Evolutionary conservation across 2,113 vertebrate species (phyloP).

Genomic region (Plecturocebus donacophilus): DNA sequence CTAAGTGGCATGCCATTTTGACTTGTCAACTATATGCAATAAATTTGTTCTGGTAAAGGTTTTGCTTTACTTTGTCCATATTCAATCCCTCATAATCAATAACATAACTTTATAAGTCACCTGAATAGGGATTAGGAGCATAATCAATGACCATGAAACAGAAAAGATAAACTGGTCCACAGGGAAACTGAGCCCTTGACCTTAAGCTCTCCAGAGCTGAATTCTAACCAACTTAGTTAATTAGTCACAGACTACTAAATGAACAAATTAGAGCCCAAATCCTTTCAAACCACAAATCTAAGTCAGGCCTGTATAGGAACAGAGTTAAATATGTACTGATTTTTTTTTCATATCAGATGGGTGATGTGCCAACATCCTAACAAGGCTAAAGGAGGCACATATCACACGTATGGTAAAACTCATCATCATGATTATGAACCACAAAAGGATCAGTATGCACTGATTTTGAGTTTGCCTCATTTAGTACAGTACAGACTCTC

Average conservation of each 20-base stretch:
- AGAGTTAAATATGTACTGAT: neutral
- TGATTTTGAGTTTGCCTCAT: neutral
- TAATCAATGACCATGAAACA: constrained; percentile 27
- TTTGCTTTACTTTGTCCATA: neutral
- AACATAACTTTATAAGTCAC: neutral
- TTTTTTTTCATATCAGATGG: neutral
- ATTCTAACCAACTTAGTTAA: constrained; percentile 49
- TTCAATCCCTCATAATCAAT: neutral
- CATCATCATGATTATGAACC: neutral
- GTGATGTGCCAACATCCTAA: neutral
- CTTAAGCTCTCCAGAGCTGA: constrained; percentile 7
- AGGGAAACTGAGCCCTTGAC: constrained; percentile 34
- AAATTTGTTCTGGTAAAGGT: neutral
- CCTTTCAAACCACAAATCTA: neutral
- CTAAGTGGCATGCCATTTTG: neutral
- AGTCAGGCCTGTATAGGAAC: neutral
- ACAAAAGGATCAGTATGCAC: neutral
- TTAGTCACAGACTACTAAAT: constrained; percentile 45
- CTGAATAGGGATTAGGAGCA: neutral
- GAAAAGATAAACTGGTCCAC: constrained; percentile 39
- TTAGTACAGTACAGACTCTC: neutral
- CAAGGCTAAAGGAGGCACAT: neutral
- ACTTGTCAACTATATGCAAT: neutral
- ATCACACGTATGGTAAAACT: neutral
- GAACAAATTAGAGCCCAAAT: constrained; percentile 27